phyloP scores from a whole-genome alignment of 2,797 vertebrate genomes.

The Peromyscus attwateri region DNA sequence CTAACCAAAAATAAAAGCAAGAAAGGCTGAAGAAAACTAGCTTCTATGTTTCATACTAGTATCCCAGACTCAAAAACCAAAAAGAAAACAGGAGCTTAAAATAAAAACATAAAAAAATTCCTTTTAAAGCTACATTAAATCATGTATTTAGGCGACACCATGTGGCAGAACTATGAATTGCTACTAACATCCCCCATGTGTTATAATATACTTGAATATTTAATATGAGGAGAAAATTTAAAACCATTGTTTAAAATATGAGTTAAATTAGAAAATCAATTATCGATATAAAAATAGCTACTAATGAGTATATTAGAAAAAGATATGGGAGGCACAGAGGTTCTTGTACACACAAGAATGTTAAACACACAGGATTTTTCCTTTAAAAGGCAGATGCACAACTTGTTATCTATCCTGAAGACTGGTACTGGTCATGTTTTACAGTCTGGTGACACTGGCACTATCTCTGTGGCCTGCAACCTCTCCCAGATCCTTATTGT shows the following conservation, averaged over 20 bases:
- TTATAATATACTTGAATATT: background rate
- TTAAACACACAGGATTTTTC: background rate
- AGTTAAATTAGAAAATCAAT: constrained; percentile 31
- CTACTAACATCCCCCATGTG: constrained; percentile 34
- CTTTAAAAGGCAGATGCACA: background rate
- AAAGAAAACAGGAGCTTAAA: background rate
- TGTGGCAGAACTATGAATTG: constrained; percentile 79
- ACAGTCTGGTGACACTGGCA: background rate
- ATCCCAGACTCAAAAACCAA: constrained; percentile 25
- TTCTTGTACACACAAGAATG: background rate
- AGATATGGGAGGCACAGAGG: background rate
- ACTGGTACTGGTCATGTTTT: background rate
- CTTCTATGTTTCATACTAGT: background rate
- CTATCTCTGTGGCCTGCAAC: background rate
- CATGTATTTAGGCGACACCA: constrained; percentile 73
- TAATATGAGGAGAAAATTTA: background rate
- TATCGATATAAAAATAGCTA: constrained; percentile 19
- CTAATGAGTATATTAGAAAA: constrained; percentile 35
- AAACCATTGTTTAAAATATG: constrained; percentile 47
- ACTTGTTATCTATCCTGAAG: background rate
- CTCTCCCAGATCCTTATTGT: background rate
- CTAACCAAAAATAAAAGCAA: constrained; percentile 45
- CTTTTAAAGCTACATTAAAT: constrained; percentile 52
- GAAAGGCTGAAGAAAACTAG: background rate
- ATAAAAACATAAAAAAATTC: constrained; percentile 17